phyloP scores from a whole-genome alignment of 2,888 invertebrate genomes.

The Mesorhabditis sp. region DNA sequence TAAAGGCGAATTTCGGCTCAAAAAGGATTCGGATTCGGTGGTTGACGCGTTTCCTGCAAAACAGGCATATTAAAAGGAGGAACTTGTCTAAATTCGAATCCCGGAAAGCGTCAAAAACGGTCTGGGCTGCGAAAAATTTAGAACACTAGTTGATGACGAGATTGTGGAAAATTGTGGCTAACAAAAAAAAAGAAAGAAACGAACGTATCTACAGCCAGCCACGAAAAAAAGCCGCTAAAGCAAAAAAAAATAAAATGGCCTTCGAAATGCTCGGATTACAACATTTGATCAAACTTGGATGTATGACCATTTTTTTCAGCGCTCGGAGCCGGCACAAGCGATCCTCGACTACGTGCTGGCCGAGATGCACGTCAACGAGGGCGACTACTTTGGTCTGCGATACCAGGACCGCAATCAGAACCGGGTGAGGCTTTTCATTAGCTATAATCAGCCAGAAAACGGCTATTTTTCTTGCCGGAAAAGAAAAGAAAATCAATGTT shows the following conservation, averaged over 20 bases:
- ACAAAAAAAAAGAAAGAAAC: no score
- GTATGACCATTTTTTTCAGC: conserved; percentile 31
- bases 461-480: conserved; percentile 76
- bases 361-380: conserved; percentile 82
- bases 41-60: no score
- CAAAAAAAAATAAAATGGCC: conserved; percentile 9
- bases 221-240: conserved; percentile 3
- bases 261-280: not conserved
- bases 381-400: conserved; percentile 87
- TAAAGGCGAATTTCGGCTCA: no score
- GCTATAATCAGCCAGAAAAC: not conserved
- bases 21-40: no score
- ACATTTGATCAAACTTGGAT: conserved; percentile 2
- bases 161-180: no score
- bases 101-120: no score
- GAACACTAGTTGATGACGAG: no score
- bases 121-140: no score
- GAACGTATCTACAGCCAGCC: not conserved
- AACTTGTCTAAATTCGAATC: no score
- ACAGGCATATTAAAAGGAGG: no score
- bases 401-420: conserved; percentile 84
- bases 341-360: conserved; percentile 85
- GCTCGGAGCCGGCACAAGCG: conserved; percentile 72
- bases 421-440: conserved; percentile 68
- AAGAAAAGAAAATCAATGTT: conserved; percentile 22